Percentiles rank a stretch among this genome's conserved stretches.
Conservation (phyloP, 2,888 invertebrate genomes). For the Synergus gifuensis region DNA sequence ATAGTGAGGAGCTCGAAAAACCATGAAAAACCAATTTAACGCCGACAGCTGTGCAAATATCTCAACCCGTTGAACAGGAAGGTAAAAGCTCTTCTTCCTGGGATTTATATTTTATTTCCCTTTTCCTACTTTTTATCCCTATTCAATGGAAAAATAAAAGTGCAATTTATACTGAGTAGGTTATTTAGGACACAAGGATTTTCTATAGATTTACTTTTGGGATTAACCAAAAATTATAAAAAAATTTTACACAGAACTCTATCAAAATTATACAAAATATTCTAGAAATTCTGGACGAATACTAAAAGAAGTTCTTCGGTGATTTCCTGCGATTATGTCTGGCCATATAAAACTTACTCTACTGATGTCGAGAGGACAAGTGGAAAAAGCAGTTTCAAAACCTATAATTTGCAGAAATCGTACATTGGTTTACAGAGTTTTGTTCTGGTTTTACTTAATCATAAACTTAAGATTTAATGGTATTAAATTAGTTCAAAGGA, state of each 20-base stretch:
- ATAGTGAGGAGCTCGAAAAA: slow-evolving; percentile 8
- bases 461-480: background rate
- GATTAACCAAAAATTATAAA: background rate
- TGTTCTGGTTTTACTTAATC: background rate
- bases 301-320: too few species aligned
- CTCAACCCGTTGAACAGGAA: background rate
- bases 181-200: background rate
- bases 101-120: background rate
- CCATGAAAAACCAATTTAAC: slow-evolving; percentile 2
- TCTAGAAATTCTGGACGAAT: too few species aligned
- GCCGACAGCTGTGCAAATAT: slow-evolving; percentile 23
- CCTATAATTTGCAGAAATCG: background rate
- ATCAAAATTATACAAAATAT: too few species aligned
- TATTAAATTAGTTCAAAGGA: background rate
- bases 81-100: background rate
- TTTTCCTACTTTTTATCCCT: background rate
- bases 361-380: background rate
- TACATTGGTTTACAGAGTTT: background rate
- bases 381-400: background rate
- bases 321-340: background rate
- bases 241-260: background rate
- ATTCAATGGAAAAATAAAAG: background rate
- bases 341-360: slow-evolving; percentile 1
- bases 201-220: background rate
- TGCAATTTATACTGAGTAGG: background rate